Conservation (phyloP, 2,113 vertebrate species). For the Cettia cetti region DNA sequence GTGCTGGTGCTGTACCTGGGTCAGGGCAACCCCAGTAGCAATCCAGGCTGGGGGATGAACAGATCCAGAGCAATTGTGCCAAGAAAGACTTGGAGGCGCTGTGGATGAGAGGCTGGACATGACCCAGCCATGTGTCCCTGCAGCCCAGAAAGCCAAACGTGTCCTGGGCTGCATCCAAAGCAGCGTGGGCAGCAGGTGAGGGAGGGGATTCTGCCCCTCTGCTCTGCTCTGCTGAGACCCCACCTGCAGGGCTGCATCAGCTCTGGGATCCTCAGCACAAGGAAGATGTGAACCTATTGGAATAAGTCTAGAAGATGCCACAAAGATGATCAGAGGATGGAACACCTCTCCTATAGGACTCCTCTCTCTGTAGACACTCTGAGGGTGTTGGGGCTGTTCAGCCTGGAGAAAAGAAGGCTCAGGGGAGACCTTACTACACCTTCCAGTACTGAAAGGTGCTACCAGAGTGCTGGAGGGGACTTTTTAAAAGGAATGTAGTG, state of each 20-base stretch:
- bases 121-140: neutral
- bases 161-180: neutral
- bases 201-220: neutral
- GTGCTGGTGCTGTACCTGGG: neutral
- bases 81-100: neutral
- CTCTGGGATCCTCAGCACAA: neutral
- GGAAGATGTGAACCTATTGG: neutral
- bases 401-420: neutral
- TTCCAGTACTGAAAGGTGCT: neutral
- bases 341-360: neutral
- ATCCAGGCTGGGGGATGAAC: too few relatives aligned
- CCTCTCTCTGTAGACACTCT: neutral
- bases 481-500: neutral
- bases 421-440: neutral
- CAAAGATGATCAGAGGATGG: neutral
- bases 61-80: too few relatives aligned
- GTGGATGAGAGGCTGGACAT: neutral
- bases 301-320: neutral
- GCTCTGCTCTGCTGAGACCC: neutral
- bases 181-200: accelerated
- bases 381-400: neutral
- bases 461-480: neutral
- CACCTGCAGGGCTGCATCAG: neutral
- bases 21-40: neutral
- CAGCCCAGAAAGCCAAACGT: neutral